These are phyloP conservation scores for Nothura maculosa DNA, from an alignment of 2,797 vertebrate genomes.

Conservation along the genomic window DNA sequence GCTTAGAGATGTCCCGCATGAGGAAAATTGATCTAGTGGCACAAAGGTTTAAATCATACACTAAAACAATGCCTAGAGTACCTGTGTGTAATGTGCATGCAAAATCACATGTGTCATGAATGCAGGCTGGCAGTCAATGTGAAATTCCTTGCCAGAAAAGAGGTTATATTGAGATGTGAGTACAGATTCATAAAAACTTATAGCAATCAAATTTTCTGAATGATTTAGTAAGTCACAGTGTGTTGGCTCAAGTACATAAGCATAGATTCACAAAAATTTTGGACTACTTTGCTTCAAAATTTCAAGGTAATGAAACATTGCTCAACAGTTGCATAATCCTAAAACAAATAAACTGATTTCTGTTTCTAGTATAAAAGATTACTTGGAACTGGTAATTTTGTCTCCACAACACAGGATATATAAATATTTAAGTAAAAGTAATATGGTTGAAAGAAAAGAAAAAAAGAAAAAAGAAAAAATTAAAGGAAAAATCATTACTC, in stretches of 20 bases:
- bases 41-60: neutral
- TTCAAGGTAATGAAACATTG: neutral
- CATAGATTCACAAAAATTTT: neutral
- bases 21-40: neutral
- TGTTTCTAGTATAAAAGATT: neutral
- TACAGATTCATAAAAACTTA: neutral
- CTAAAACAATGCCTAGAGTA: neutral
- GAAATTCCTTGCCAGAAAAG: neutral
- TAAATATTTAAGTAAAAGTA: neutral
- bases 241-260: neutral
- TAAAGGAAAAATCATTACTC: neutral
- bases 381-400: neutral
- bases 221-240: rapidly evolving
- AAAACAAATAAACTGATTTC: neutral
- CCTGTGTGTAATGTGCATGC: neutral
- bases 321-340: neutral
- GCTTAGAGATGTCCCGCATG: neutral
- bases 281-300: neutral
- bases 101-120: neutral
- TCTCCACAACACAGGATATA: neutral
- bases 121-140: neutral
- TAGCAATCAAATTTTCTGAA: neutral
- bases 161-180: neutral
- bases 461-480: neutral
- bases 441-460: neutral